Conservation (phyloP, 2,113 vertebrate species). For the Melanostigma gelatinosum region DNA sequence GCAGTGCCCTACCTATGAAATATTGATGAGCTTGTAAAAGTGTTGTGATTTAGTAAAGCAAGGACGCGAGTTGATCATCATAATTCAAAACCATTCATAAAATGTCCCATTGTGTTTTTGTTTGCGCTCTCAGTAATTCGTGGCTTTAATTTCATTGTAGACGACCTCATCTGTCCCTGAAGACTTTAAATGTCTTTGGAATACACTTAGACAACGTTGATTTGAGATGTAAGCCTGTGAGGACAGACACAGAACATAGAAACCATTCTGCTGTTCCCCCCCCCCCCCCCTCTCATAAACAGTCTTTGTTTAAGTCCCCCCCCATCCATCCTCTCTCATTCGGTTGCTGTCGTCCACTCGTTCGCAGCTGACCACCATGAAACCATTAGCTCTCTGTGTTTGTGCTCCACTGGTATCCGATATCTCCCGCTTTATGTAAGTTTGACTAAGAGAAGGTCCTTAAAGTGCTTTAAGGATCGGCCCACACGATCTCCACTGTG, state of each 20-base stretch:
- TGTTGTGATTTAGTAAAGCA: constrained; percentile 43
- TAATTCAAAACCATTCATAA: constrained; percentile 29
- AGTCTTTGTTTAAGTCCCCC: constrained; percentile 14
- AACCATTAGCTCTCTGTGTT: constrained; percentile 75
- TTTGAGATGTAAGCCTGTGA: constrained; percentile 15
- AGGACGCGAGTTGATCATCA: constrained; percentile 35
- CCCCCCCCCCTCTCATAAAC: constrained; percentile 30
- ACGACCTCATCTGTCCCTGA: not conserved
- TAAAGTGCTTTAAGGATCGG: constrained; percentile 67
- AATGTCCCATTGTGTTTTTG: constrained; percentile 13
- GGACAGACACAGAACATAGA: constrained; percentile 33
- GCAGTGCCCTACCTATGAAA: constrained; percentile 23
- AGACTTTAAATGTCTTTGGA: constrained; percentile 18
- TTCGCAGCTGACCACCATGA: constrained; percentile 69
- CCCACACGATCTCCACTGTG: constrained; percentile 65
- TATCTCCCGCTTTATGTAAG: constrained; percentile 66
- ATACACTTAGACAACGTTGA: constrained; percentile 9
- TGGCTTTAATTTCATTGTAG: not conserved
- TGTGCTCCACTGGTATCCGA: constrained; percentile 57
- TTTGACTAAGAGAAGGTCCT: constrained; percentile 59
- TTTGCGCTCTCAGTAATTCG: constrained; percentile 17
- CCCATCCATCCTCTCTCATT: constrained; percentile 22
- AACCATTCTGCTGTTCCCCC: constrained; percentile 13
- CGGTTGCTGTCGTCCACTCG: constrained; percentile 25
- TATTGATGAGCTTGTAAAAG: constrained; percentile 48